These are phyloP conservation scores for Atrina japonica DNA, from an alignment of 2,888 invertebrate genomes.

Conservation along the genomic window DNA sequence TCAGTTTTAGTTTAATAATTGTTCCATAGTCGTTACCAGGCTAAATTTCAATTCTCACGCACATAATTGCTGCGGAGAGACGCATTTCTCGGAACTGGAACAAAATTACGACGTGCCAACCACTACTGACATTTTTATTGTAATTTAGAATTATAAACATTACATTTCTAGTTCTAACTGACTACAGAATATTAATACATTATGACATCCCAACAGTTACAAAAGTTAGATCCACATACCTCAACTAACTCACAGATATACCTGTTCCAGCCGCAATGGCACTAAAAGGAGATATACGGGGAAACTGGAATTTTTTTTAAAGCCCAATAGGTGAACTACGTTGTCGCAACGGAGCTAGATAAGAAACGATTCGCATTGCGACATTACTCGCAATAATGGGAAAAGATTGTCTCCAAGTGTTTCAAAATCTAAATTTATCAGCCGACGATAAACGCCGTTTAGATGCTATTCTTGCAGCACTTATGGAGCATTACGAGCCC, in stretches of 20 bases:
- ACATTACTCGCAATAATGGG: constrained; percentile 1
- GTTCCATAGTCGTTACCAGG: no score
- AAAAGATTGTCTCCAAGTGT: constrained; percentile 4
- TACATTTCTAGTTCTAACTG: no score
- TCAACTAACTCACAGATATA: background rate
- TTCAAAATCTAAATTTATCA: background rate
- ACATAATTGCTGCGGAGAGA: no score
- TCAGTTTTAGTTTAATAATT: no score
- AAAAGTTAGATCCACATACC: no score
- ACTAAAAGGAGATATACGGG: background rate
- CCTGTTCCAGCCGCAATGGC: background rate
- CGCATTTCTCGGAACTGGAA: no score
- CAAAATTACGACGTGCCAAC: no score
- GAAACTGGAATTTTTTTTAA: constrained; percentile 19
- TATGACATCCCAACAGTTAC: constrained; percentile 6
- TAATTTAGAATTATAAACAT: no score
- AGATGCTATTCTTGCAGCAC: constrained; percentile 5
- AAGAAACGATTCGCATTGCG: background rate
- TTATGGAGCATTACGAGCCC: constrained; percentile 14
- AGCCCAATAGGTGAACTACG: constrained; percentile 20
- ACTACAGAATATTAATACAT: no score
- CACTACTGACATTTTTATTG: no score
- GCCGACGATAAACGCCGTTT: background rate
- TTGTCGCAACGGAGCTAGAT: constrained; percentile 12
- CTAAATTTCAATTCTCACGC: no score